These are phyloP conservation scores for Armadillidium nasatum DNA, from an alignment of 1,140 invertebrate genomes.

Conservation along the genomic window DNA sequence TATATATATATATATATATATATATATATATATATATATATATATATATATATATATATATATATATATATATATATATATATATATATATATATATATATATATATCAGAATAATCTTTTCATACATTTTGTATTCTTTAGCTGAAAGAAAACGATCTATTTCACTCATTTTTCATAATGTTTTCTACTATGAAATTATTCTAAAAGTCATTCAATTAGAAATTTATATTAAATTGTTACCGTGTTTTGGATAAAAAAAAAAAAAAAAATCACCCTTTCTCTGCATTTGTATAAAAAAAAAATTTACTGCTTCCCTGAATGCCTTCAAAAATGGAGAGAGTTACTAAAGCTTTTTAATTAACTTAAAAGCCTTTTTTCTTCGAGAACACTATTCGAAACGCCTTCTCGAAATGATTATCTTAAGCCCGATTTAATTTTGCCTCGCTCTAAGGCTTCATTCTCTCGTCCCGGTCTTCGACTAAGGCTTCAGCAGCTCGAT, in stretches of 20 bases:
- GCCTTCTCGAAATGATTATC: slow-evolving; percentile 4
- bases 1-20: too few relatives aligned
- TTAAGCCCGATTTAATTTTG: slow-evolving; percentile 10
- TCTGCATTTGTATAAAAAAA: neutral
- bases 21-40: slow-evolving; percentile 6
- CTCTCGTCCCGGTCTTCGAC: slow-evolving; percentile 21
- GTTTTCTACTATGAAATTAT: neutral
- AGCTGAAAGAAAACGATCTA: neutral
- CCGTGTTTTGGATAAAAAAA: neutral
- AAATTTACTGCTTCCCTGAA: slow-evolving; percentile 4
- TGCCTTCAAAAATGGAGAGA: slow-evolving; percentile 10
- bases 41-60: slow-evolving; percentile 15
- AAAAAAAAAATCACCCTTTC: neutral
- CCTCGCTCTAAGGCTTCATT: slow-evolving; percentile 3
- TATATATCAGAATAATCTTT: neutral
- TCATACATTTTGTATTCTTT: neutral
- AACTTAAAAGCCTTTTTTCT: slow-evolving; percentile 12
- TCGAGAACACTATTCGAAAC: slow-evolving; percentile 9
- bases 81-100: slow-evolving; percentile 16
- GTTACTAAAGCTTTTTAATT: slow-evolving; percentile 6
- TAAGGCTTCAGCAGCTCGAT: slow-evolving; percentile 32
- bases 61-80: slow-evolving; percentile 15
- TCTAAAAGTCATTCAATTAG: neutral
- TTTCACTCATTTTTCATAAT: slow-evolving; percentile 9
- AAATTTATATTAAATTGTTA: neutral